These are phyloP conservation scores for Gephyroberyx darwinii DNA, from an alignment of 2,797 vertebrate genomes.

Conservation along the genomic window DNA sequence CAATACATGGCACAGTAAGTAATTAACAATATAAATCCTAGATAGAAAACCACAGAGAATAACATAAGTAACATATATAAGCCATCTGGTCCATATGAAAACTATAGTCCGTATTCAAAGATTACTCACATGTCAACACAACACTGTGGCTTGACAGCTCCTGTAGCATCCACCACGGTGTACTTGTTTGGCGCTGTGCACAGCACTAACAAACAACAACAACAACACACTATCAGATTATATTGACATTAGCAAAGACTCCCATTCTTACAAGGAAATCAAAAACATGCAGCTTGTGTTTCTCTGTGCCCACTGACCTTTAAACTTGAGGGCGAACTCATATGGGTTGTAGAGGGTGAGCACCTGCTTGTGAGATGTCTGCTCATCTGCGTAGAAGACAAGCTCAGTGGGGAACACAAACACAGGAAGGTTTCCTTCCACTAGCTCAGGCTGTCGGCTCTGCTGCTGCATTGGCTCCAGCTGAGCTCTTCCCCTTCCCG, in stretches of 20 bases:
- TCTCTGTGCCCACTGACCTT: constrained; percentile 86
- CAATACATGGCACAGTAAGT: not conserved
- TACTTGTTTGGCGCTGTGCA: constrained; percentile 99
- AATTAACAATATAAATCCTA: not conserved
- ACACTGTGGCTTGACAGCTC: constrained; percentile 97
- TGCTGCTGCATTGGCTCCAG: constrained; percentile 99
- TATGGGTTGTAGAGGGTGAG: constrained; percentile 99
- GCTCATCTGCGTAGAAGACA: constrained; percentile 98
- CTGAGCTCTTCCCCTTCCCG: constrained; percentile 81
- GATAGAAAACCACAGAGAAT: not conserved
- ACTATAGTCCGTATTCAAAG: not conserved
- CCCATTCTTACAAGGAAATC: not conserved
- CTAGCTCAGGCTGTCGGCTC: constrained; percentile 96
- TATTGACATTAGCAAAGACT: not conserved
- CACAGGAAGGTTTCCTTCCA: constrained; percentile 99
- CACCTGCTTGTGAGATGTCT: constrained; percentile 98
- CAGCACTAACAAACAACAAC: constrained; percentile 85
- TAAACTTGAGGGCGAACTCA: constrained; percentile 99
- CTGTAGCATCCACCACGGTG: constrained; percentile 93
- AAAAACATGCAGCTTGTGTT: not conserved
- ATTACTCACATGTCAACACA: constrained; percentile 98
- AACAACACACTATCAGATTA: not conserved
- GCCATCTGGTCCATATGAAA: not conserved
- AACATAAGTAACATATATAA: not conserved
- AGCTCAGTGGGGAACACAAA: constrained; percentile 99